A percentile compares a stretch with the other conserved stretches of the same genome.
These are phyloP conservation scores for Caenorhabditis sp. DNA, from an alignment of 2,888 invertebrate genomes.

Conservation along the genomic window DNA sequence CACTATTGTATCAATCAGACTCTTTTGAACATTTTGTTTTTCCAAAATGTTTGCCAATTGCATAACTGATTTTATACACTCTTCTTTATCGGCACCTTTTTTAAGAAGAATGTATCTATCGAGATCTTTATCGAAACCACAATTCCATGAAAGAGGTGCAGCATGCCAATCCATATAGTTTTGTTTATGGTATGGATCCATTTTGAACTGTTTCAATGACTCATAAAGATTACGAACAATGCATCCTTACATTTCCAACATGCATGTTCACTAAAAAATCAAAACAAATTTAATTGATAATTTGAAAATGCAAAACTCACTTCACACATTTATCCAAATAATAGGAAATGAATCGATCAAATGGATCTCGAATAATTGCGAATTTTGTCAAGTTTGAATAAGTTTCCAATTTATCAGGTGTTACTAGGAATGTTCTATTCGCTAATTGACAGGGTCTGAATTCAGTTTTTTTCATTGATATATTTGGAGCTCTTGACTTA, in stretches of 20 bases:
- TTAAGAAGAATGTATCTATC: constrained; percentile 12
- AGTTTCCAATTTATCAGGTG: neutral
- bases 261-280: neutral
- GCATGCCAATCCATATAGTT: constrained; percentile 21
- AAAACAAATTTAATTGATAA: neutral
- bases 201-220: neutral
- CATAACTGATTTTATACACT: neutral
- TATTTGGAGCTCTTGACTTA: too few species aligned
- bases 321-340: constrained; percentile 26
- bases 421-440: neutral
- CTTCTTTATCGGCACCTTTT: constrained; percentile 8
- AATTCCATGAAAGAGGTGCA: constrained; percentile 30
- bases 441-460: too few species aligned
- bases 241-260: constrained; percentile 7
- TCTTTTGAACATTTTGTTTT: neutral
- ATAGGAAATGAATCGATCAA: constrained; percentile 24
- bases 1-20: constrained; percentile 11
- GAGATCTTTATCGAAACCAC: constrained; percentile 17
- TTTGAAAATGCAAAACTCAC: neutral
- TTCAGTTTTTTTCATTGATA: too few species aligned
- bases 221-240: neutral
- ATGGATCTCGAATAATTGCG: constrained; percentile 26
- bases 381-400: constrained; percentile 10
- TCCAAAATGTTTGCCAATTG: constrained; percentile 9
- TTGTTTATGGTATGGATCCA: neutral